Base-by-base conservation (phyloP, 2,113 vertebrate genomes). In the Heterotis niloticus region DNA sequence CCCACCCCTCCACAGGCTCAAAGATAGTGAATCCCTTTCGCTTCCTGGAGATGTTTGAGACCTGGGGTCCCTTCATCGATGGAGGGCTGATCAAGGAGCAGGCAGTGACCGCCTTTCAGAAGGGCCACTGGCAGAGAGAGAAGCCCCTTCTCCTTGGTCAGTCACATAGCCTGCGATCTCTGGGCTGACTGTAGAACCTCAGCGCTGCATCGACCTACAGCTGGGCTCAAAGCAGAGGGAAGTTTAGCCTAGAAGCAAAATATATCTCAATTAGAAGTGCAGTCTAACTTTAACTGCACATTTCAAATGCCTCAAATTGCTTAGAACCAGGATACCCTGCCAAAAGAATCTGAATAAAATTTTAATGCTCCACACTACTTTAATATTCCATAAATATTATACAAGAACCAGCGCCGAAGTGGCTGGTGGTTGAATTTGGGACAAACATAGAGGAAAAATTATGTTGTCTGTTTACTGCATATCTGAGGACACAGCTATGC, bases 21-120 rank as follows among this genome's bases (percentile, higher is more conserved):
- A 91, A 87, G 77, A 74, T 91, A 14, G 83, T 92, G 68, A 93
- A 92, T 80, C 91, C 91, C 0, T 93, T 92, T 79, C 83, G 86
- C 72, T 92, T 93, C 80, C 86, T 93, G 83, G 91, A 93, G 82
- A 82, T 87, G 12, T 93, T 92, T 82, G 89, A 93, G 84, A 91
- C 86, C 0, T 93, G 92, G 92, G 92, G 92, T 29, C 92, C 92
- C 0, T 82, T 82, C 4, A 82, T 93, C 0, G 92, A 93, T 0
- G 91, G 88, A 17, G 84, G 88, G 14, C 78, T 93, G 24, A 91
- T 93, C 23, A 88, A 85, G 75, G 91, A 93, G 80, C 92, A 93
- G 87, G 78, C 86, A 5, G 80, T 91, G 51, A 78, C 79, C 5
- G 92, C 92, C 20, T 93, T 93, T 82, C 86, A 81, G 74, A 89